These are phyloP conservation scores for Tetraneura akinire DNA, from an alignment of 1,140 invertebrate genomes.

Conservation along the genomic window DNA sequence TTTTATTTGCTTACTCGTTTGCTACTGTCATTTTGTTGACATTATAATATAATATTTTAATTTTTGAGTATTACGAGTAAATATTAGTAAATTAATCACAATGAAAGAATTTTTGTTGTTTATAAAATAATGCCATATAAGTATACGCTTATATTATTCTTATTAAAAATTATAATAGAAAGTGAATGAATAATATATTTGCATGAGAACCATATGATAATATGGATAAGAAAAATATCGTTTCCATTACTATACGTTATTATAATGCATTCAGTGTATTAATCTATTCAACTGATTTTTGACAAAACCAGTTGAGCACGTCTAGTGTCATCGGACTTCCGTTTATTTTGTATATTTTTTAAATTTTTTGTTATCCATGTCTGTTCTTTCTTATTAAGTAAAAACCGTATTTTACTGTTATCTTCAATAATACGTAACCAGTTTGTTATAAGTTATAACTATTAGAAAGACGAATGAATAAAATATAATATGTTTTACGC, in stretches of 20 bases:
- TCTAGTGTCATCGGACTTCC: not conserved
- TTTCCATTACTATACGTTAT: not conserved
- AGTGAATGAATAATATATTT: not conserved
- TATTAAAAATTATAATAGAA: conserved; percentile 20
- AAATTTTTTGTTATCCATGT: no score
- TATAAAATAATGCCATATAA: no score
- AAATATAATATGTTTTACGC: not conserved
- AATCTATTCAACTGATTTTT: not conserved
- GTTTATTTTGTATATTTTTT: not conserved
- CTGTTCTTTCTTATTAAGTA: no score
- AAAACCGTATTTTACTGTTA: not conserved
- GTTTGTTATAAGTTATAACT: not conserved
- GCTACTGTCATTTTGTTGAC: no score
- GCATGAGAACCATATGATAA: not conserved
- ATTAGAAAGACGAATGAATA: not conserved
- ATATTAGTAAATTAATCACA: no score
- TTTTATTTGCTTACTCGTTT: no score
- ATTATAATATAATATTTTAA: no score
- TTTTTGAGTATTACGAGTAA: no score
- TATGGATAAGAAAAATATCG: not conserved
- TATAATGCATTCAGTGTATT: not conserved
- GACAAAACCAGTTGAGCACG: not conserved
- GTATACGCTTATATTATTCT: no score
- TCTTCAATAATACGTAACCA: not conserved
- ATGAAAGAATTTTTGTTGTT: no score